Evolutionary conservation across 2,113 vertebrate species (phyloP).

Genomic region (Melanotaenia duboulayi): DNA sequence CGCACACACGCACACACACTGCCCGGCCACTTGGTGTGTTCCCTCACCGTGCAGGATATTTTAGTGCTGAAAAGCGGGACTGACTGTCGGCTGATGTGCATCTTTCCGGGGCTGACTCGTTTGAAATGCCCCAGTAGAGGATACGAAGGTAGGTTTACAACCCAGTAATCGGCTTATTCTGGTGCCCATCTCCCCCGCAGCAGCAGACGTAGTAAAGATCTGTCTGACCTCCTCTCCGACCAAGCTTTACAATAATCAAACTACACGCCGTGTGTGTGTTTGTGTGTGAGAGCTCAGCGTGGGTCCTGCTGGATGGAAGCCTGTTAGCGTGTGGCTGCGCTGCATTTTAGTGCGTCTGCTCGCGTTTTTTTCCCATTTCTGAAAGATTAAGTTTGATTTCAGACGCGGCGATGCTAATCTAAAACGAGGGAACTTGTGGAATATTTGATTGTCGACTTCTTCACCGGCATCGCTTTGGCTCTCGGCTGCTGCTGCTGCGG

Average conservation of each 20-base stretch:
- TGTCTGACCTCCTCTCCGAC: slow-evolving; percentile 53
- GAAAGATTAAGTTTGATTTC: slow-evolving; percentile 29
- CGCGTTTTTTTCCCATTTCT: background rate
- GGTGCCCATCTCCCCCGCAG: slow-evolving; percentile 43
- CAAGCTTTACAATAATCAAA: slow-evolving; percentile 37
- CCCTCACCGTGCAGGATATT: slow-evolving; percentile 69
- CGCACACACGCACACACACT: slow-evolving; percentile 45
- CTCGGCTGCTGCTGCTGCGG: slow-evolving; percentile 15
- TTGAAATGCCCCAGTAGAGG: slow-evolving; percentile 73
- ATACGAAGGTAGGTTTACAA: slow-evolving; percentile 73
- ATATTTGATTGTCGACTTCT: slow-evolving; percentile 8
- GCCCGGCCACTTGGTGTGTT: slow-evolving; percentile 70
- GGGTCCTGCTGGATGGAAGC: slow-evolving; percentile 17
- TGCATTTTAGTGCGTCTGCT: background rate
- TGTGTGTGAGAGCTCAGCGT: slow-evolving; percentile 17
- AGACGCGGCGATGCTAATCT: slow-evolving; percentile 33
- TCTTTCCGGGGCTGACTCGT: slow-evolving; percentile 53
- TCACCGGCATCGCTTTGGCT: background rate
- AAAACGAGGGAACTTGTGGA: slow-evolving; percentile 55
- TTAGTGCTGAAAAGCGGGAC: slow-evolving; percentile 59
- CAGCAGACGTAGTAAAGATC: slow-evolving; percentile 30
- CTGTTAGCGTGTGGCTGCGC: slow-evolving; percentile 1
- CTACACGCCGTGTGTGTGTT: slow-evolving; percentile 27
- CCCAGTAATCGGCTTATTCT: slow-evolving; percentile 47
- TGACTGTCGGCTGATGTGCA: slow-evolving; percentile 60